phyloP scores from a whole-genome alignment of 2,888 invertebrate species.

The Amblyjoppa fuscipennis region DNA sequence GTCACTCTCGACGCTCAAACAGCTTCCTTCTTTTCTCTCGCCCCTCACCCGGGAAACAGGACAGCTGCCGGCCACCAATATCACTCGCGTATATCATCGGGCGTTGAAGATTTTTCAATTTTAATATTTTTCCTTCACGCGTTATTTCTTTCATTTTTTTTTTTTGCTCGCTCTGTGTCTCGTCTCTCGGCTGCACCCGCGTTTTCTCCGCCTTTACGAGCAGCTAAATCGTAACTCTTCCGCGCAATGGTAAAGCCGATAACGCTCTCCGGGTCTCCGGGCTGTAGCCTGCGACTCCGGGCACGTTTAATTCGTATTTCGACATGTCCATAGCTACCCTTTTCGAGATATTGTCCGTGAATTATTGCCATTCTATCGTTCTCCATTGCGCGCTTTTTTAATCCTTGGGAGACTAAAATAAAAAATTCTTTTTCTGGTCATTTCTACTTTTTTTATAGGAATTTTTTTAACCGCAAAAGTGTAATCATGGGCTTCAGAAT shows the following conservation, averaged over 20 bases:
- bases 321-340: slow-evolving; percentile 69
- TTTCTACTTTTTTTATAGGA: not conserved
- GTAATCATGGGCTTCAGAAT: too few relatives aligned
- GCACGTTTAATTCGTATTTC: slow-evolving; percentile 76
- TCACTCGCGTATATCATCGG: slow-evolving; percentile 81
- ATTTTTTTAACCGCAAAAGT: too few relatives aligned
- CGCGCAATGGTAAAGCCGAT: not conserved
- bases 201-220: slow-evolving; percentile 78
- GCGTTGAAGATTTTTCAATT: slow-evolving; percentile 83
- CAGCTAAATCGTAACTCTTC: slow-evolving; percentile 80
- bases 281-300: not conserved
- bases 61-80: slow-evolving; percentile 85
- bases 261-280: not conserved
- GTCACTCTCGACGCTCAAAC: slow-evolving; percentile 57
- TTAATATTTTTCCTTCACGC: slow-evolving; percentile 81
- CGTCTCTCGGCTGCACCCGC: not conserved
- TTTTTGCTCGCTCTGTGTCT: slow-evolving; percentile 2
- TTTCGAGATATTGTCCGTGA: slow-evolving; percentile 56
- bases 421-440: not conserved
- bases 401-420: not conserved
- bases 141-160: slow-evolving; percentile 16
- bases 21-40: slow-evolving; percentile 22
- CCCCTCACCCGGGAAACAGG: slow-evolving; percentile 72
- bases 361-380: slow-evolving; percentile 48
- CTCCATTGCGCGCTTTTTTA: not conserved